phyloP scores from a whole-genome alignment of 2,797 vertebrate genomes.

The Chaetophractus vellerosus region DNA sequence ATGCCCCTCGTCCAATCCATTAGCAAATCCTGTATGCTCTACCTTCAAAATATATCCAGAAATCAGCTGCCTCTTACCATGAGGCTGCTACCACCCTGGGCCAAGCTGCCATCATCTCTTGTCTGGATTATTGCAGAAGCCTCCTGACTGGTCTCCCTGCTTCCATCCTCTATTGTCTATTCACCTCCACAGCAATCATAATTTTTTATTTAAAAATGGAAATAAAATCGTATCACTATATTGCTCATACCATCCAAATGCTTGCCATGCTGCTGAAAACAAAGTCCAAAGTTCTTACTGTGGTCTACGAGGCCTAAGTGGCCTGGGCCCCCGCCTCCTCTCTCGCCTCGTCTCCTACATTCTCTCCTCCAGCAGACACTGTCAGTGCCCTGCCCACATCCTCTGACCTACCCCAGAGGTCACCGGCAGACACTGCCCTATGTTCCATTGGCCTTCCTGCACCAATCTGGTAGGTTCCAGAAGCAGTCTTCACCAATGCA shows the following conservation, averaged over 20 bases:
- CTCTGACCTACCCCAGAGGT: background rate
- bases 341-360: background rate
- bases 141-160: background rate
- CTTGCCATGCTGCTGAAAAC: conserved; percentile 50
- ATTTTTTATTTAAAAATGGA: conserved; percentile 44
- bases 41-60: background rate
- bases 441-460: background rate
- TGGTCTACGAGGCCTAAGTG: background rate
- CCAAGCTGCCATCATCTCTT: background rate
- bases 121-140: background rate
- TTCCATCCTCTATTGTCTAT: background rate
- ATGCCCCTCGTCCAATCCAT: no score
- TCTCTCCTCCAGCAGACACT: background rate
- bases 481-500: background rate
- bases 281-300: background rate
- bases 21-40: background rate
- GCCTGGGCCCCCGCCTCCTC: background rate
- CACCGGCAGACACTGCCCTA: background rate
- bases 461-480: background rate
- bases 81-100: background rate
- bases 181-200: background rate
- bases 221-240: background rate
- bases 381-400: background rate
- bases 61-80: background rate
- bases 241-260: conserved; percentile 7